Base-by-base conservation (phyloP, 2,113 vertebrate species). In the Dicerorhinus sumatrensis region DNA sequence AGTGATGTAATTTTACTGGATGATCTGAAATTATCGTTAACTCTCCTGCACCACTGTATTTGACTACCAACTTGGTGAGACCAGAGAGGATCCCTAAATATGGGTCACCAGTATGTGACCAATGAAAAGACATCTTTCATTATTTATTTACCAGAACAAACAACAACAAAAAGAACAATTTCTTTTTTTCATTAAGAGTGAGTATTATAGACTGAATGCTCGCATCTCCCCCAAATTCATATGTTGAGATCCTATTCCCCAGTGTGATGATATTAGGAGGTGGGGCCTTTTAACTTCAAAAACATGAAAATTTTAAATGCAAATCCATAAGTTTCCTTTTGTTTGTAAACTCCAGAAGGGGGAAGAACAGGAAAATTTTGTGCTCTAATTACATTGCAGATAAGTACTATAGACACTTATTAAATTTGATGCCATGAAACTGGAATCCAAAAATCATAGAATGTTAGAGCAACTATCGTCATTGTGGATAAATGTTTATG, bases 21-120 rank as follows among this genome's bases (percentile, higher is more conserved):
- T 89, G 14, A 54, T 11, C 29, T 48, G 21, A 89, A n/a, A 70
- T 63, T 14, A 58, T 4, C 29, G 27, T 23, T 23, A 80, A 20
- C 9, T 36, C 5, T 67, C 39, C 5, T 75, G 9, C 36, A 36
- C 7, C 31, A 46, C 5, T 2, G 2, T 36, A 16, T 63, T 75
- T 91, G 81, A 85, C 9, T 29, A 36, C 1, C 18, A 39, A 62
- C 6, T 48, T 36, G 6, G 17, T 72, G 65, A 89, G 31, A 54
- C 9, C 12, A 1, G 1, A 29, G 56, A 3, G 0, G 5, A 54
- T 8, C 33, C 1, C 23, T n/a, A 63, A 29, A 67, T 33, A 6
- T 8, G 1, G 25, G 21, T 51, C 25, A 54, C 6, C 20, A 29
- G 25, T 12, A 21, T 51, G 18, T 36, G 23, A 27, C 25, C 48